Conservation (phyloP, 2,113 vertebrate genomes). For the Vulpes vulpes region DNA sequence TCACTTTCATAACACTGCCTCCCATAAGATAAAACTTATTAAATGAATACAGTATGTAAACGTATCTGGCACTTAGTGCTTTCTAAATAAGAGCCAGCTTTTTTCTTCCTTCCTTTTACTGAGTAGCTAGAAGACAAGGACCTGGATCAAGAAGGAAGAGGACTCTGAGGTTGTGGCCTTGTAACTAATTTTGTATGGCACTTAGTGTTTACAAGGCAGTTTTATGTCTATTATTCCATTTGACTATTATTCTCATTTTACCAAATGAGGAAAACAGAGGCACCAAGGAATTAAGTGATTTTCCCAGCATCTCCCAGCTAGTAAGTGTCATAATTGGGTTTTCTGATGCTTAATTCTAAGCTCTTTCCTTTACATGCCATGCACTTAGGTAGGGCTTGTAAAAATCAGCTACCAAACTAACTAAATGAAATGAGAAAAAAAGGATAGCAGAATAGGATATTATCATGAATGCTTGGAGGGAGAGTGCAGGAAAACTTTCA, state of each 20-base stretch:
- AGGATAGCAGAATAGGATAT: background rate
- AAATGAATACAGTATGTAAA: background rate
- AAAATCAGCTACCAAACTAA: background rate
- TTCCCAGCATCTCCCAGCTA: background rate
- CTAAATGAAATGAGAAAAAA: slow-evolving; percentile 28
- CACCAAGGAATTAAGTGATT: background rate
- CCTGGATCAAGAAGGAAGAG: background rate
- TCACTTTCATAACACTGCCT: background rate
- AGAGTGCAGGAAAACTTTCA: background rate
- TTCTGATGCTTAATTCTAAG: slow-evolving; percentile 1
- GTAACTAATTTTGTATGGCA: background rate
- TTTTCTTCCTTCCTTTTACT: background rate
- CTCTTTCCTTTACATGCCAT: background rate
- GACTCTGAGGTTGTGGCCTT: background rate
- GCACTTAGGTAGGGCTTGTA: background rate
- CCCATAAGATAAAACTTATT: background rate
- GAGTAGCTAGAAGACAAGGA: background rate
- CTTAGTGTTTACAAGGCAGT: background rate
- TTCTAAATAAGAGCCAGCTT: slow-evolving; percentile 5
- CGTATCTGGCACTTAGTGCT: background rate
- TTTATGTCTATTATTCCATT: background rate
- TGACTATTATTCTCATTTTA: background rate
- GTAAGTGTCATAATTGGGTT: background rate
- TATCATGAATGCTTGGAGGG: background rate
- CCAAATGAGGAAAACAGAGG: slow-evolving; percentile 40